These are phyloP conservation scores for Drosophila novamexicana DNA, from an alignment of 1,140 invertebrate genomes.

Conservation along the genomic window DNA sequence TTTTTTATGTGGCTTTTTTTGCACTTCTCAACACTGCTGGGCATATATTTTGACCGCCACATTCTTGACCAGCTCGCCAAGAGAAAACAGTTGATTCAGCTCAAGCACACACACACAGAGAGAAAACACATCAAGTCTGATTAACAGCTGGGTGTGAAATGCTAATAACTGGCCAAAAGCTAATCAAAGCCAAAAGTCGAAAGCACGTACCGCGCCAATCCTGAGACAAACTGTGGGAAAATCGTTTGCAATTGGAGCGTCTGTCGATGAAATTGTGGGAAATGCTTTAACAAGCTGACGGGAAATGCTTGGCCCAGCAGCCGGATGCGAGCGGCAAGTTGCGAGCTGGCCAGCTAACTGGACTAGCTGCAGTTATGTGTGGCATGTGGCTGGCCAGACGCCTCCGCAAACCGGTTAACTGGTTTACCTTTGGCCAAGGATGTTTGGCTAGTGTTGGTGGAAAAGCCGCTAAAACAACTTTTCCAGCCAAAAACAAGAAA, in stretches of 20 bases:
- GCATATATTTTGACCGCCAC: slow-evolving; percentile 32
- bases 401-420: slow-evolving; percentile 70
- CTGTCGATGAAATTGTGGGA: slow-evolving; percentile 24
- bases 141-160: slow-evolving; percentile 45
- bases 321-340: slow-evolving; percentile 8
- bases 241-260: slow-evolving; percentile 26
- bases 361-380: slow-evolving; percentile 34
- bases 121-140: slow-evolving; percentile 27
- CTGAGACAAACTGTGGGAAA: slow-evolving; percentile 33
- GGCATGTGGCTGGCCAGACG: slow-evolving; percentile 38
- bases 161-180: slow-evolving; percentile 2
- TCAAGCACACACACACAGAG: slow-evolving; percentile 4
- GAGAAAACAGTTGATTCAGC: slow-evolving; percentile 52
- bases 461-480: slow-evolving; percentile 73
- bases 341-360: neutral
- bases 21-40: neutral
- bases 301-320: slow-evolving; percentile 30
- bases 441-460: slow-evolving; percentile 59
- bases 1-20: no score
- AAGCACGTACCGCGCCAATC: slow-evolving; percentile 20
- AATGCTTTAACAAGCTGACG: slow-evolving; percentile 18
- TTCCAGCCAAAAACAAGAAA: slow-evolving; percentile 32
- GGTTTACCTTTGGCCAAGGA: slow-evolving; percentile 80
- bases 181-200: slow-evolving; percentile 40
- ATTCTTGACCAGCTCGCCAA: slow-evolving; percentile 56